phyloP scores from a whole-genome alignment of 2,888 invertebrate species.

The Neoitamus cyanurus region DNA sequence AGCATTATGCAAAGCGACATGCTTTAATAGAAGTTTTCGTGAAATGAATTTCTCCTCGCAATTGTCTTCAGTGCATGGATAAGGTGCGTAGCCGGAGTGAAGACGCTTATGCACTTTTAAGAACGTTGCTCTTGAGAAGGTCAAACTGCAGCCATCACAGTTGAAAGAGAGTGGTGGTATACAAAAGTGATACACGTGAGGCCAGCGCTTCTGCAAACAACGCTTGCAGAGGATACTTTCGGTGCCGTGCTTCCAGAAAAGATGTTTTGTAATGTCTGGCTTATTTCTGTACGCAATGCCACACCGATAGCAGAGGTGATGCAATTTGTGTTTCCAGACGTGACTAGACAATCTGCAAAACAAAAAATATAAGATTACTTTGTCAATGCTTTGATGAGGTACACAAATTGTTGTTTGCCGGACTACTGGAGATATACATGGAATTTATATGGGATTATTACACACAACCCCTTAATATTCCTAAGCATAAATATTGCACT shows the following conservation, averaged over 20 bases:
- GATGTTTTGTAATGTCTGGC: conserved; percentile 87
- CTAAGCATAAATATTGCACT: no score
- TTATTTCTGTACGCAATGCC: conserved; percentile 90
- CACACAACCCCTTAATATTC: no score
- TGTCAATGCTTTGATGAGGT: no score
- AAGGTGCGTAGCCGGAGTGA: conserved; percentile 78
- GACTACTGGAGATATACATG: no score
- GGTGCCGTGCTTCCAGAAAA: conserved; percentile 94
- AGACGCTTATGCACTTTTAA: conserved; percentile 86
- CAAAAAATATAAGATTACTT: background rate
- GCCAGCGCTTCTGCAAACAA: conserved; percentile 91
- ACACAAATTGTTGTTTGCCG: no score
- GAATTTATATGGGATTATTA: no score
- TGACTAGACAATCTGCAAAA: conserved; percentile 78
- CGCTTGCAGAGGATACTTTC: conserved; percentile 87
- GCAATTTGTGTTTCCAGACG: conserved; percentile 90
- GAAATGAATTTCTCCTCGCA: conserved; percentile 86
- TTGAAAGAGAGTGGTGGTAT: conserved; percentile 80
- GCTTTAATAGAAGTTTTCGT: conserved; percentile 79
- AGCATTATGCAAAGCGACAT: conserved; percentile 72
- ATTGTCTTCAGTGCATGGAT: conserved; percentile 76
- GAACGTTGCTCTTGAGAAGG: conserved; percentile 80
- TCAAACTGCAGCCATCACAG: conserved; percentile 84
- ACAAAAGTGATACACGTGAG: conserved; percentile 91
- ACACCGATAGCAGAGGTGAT: conserved; percentile 88